Base-by-base conservation (phyloP, 2,888 invertebrate genomes). In the Zele albiditarsus region DNA sequence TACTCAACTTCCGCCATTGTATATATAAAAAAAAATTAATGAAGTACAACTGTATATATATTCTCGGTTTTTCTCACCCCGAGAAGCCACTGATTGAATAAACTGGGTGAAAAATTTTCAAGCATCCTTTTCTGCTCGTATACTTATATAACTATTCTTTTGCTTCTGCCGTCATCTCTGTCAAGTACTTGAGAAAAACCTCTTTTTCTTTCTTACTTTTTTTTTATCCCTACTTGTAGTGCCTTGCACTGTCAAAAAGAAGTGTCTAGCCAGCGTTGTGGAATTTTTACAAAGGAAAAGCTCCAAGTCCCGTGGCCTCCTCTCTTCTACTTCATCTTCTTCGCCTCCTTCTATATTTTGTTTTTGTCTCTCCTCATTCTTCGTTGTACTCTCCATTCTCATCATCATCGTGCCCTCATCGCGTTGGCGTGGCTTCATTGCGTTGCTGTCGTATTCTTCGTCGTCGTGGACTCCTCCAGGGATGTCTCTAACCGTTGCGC, bases 201-300 rank as follows among this genome's bases (percentile, higher is more conserved):
- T 79, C 78, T 67, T 76, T 73, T 75, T 58, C 75, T 57, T 60
- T 60, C 72, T 75, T 75, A 78, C 74, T 70, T 53, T 53, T 53
- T 8, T 46, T 5, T 20, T n/a, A 53, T 20, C 53, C 8, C 20
- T 8, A 20, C 78, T 74, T 75, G 76, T 82, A 82, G 82, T 84
- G 80, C 80, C 81, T 79, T 76, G 78, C 80, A 81, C 82, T 77
- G 80, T 80, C 82, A 82, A 85, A 86, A 86, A 84, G 85, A 87
- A 87, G 84, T 86, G 87, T 86, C 87, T 86, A 87, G 82, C 85
- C 84, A 84, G 86, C 85, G 84, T 83, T 83, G 84, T 84, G 84
- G 83, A 84, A 85, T 84, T 87, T 84, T 80, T 81, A 85, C 84
- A 86, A 85, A 87, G 84, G 82, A 80, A 83, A 82, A 74, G 73